Conservation (phyloP, 2,113 vertebrate species). For the Brienomyrus longianalis region DNA sequence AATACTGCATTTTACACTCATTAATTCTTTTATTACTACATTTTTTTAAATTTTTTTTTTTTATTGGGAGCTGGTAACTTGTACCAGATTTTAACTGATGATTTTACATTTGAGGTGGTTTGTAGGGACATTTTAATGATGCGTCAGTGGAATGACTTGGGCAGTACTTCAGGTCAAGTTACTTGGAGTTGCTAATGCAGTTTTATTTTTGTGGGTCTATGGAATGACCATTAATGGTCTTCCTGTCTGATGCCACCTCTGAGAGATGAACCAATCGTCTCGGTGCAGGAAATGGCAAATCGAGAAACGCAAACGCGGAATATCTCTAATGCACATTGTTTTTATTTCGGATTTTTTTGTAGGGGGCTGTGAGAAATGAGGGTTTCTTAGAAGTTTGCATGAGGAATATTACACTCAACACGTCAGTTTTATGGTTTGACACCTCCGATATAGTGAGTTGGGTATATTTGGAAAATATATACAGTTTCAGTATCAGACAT, state of each 20-base stretch:
- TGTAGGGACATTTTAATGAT: not conserved
- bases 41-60: not conserved
- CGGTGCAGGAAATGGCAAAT: not conserved
- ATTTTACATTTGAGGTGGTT: not conserved
- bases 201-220: not conserved
- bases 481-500: not conserved
- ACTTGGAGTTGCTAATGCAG: not conserved
- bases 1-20: not conserved
- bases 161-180: not conserved
- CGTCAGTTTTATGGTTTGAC: not conserved
- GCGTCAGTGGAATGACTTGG: not conserved
- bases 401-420: not conserved
- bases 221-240: not conserved
- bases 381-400: not conserved
- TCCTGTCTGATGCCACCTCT: not conserved
- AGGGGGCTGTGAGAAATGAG: not conserved
- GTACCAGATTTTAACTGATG: not conserved
- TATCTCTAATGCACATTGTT: not conserved
- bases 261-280: not conserved
- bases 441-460: not conserved
- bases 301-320: not conserved
- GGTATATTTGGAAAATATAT: not conserved
- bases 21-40: not conserved
- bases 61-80: not conserved
- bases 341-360: not conserved